phyloP scores from a whole-genome alignment of 2,113 vertebrate species.

The Anguilla rostrata region DNA sequence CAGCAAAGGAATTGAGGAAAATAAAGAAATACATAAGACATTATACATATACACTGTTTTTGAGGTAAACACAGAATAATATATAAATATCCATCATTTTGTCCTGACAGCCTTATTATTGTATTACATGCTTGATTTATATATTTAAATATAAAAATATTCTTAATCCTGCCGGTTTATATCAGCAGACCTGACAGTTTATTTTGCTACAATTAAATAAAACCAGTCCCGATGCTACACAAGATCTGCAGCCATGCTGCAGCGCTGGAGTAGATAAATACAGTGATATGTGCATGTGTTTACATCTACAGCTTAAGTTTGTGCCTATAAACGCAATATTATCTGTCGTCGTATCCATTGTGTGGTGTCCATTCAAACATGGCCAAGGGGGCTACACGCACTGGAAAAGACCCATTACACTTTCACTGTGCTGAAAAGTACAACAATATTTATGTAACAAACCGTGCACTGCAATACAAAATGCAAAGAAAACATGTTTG shows the following conservation, averaged over 20 bases:
- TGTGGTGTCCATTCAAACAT: slow-evolving; percentile 13
- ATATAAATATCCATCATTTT: too few species aligned
- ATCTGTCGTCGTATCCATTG: slow-evolving; percentile 34
- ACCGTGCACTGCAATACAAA: slow-evolving; percentile 24
- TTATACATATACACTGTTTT: too few species aligned
- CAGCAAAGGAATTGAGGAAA: too few species aligned
- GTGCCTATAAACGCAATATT: slow-evolving; percentile 27
- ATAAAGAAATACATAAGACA: too few species aligned
- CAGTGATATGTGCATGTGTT: background rate
- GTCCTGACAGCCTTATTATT: too few species aligned
- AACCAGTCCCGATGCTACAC: background rate
- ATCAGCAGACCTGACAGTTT: too few species aligned
- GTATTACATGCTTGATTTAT: too few species aligned
- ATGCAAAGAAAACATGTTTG: slow-evolving; percentile 35
- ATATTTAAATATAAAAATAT: too few species aligned
- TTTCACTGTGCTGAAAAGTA: slow-evolving; percentile 19
- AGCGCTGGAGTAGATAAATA: background rate
- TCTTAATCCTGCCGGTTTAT: too few species aligned
- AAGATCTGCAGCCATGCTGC: background rate
- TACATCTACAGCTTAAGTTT: background rate
- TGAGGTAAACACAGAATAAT: too few species aligned
- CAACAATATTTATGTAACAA: slow-evolving; percentile 35
- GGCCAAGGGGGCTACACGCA: background rate
- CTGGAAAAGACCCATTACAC: background rate
- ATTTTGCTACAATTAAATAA: background rate